A percentile compares a stretch with the other conserved stretches of the same genome.
These are phyloP conservation scores for Ormyrus nitidulus DNA, from an alignment of 2,888 invertebrate genomes.

Conservation along the genomic window DNA sequence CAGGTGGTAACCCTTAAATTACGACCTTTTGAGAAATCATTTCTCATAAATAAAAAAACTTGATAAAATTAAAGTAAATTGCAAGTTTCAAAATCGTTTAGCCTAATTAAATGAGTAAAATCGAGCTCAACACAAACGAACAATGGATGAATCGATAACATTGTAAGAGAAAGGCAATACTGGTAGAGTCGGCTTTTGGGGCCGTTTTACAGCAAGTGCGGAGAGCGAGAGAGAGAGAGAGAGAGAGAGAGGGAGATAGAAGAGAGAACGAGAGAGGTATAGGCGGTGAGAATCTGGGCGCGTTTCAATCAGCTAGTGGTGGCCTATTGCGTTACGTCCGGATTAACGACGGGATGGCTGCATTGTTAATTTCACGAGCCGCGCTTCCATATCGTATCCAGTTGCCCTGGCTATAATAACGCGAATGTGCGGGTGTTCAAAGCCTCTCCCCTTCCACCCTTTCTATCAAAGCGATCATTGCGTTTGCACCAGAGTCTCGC, in stretches of 20 bases:
- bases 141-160: too few relatives aligned
- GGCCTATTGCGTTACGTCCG: conserved; percentile 54
- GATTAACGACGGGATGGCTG: conserved; percentile 66
- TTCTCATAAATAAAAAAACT: too few relatives aligned
- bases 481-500: not conserved
- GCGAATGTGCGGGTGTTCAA: conserved; percentile 1
- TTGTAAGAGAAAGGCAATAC: too few relatives aligned
- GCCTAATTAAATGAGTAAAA: too few relatives aligned
- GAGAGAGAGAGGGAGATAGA: not conserved
- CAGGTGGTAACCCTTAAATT: not conserved
- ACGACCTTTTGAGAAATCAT: too few relatives aligned
- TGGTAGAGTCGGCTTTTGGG: not conserved
- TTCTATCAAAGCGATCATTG: not conserved
- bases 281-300: conserved; percentile 16
- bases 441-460: conserved; percentile 22
- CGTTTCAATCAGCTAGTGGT: conserved; percentile 39
- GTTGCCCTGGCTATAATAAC: conserved; percentile 18
- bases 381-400: conserved; percentile 20
- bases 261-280: not conserved
- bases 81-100: too few relatives aligned
- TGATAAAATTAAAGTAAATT: too few relatives aligned
- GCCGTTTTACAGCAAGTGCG: not conserved
- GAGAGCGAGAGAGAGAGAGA: not conserved
- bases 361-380: conserved; percentile 61
- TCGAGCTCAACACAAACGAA: too few relatives aligned